Percentiles rank a stretch among this genome's conserved stretches.
phyloP scores from a whole-genome alignment of 1,140 invertebrate species.

The Octopus sinensis region DNA sequence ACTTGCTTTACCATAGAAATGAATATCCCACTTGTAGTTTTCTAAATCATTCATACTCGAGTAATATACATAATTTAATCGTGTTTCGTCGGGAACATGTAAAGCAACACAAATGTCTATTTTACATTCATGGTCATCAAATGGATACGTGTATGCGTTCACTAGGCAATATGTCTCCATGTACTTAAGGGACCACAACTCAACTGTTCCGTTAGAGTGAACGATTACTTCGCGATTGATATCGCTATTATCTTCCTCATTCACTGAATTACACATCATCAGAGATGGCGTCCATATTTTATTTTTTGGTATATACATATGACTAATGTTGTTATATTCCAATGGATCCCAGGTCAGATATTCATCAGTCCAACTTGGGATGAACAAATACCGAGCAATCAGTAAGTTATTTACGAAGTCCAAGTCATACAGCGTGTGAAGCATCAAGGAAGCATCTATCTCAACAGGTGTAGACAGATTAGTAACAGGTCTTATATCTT shows the following conservation, averaged over 20 bases:
- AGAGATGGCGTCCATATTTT: conserved; percentile 60
- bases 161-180: background rate
- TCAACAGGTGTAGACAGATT: too few relatives aligned
- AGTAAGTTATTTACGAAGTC: background rate
- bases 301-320: conserved; percentile 54
- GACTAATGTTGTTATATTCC: conserved; percentile 54
- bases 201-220: background rate
- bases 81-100: background rate
- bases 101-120: background rate
- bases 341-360: conserved; percentile 56
- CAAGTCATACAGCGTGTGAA: background rate
- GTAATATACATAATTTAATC: background rate
- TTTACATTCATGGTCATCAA: background rate
- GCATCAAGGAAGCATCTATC: fast-evolving
- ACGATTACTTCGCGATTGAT: background rate
- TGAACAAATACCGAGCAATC: background rate
- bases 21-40: background rate
- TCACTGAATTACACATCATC: conserved; percentile 52
- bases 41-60: background rate
- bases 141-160: background rate
- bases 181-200: background rate
- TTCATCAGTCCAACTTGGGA: conserved; percentile 53
- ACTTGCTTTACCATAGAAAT: background rate
- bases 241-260: background rate
- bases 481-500: too few relatives aligned